Base-by-base conservation (phyloP, 2,797 vertebrate species). In the Martes flavigula region DNA sequence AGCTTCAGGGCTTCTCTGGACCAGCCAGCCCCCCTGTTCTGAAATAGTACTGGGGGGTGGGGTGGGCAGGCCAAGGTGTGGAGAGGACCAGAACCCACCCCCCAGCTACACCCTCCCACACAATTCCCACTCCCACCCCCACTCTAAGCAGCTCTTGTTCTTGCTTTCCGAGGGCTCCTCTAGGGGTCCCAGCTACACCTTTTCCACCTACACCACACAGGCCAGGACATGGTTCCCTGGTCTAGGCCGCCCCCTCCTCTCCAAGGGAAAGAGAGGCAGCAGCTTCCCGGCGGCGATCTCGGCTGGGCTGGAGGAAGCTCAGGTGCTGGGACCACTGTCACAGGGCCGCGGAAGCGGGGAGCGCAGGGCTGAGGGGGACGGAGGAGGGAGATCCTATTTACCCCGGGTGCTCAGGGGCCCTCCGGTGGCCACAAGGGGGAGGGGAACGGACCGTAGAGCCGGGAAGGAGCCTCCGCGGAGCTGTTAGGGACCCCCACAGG, bases 381-480 rank as follows among this genome's bases (percentile, higher is more conserved):
- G 75, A n/a, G 8, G 27, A 70, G 18, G 62, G 79, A 64, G 51
- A 32, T 10, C 13, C 58, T 35, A 66, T 48, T 20, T 66, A 54
- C 75, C 87, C 66, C 46, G 0, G 14, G 35, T 0, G 17, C 32
- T 48, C 56, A 0, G 40, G 43, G 18, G 70, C 43, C 81, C 62
- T 88, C 94, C 95, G 60, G 51, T 43, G 97, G 73, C 78, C 82
- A 84, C 46, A 78, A 46, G 48, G 43, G 18, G 78, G 68, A 79
- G 43, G 51, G 38, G 46, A 54, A 58, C 40, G n/a, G 32, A 58
- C 18, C 0, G 30, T 58, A 35, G 64, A 92, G 70, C 8, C 40
- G 8, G 14, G 20, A 38, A 73, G 3, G 30, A 68, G 14, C 48
- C 30, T 1, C 27, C 30, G n/a, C 9, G 8, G 13, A 66, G 7